phyloP scores from a whole-genome alignment of 2,888 invertebrate species.

The Rosalia funebris region DNA sequence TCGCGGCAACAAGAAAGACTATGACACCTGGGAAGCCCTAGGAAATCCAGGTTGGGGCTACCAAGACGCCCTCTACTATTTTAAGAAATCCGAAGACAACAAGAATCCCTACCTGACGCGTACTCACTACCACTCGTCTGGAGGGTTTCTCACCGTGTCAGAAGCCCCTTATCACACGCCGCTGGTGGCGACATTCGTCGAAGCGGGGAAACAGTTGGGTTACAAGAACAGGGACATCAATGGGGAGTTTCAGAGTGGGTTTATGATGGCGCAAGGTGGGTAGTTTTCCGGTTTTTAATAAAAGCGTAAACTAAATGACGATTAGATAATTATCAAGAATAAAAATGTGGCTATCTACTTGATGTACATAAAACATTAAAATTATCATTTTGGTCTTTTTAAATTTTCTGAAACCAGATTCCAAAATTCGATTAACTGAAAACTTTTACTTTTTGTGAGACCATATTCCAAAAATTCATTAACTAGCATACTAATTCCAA shows the following conservation, averaged over 20 bases:
- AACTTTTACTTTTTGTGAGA: too few species aligned
- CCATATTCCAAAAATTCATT: too few species aligned
- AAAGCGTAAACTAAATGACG: too few species aligned
- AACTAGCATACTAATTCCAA: too few species aligned
- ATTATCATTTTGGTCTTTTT: too few species aligned
- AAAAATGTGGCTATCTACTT: too few species aligned
- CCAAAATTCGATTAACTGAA: too few species aligned
- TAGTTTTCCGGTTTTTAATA: too few species aligned
- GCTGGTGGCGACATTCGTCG: slow-evolving; percentile 80
- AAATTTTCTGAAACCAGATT: too few species aligned
- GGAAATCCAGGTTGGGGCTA: slow-evolving; percentile 92
- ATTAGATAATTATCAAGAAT: too few species aligned
- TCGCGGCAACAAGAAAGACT: slow-evolving; percentile 88
- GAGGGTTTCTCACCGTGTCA: slow-evolving; percentile 84
- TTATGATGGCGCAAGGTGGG: slow-evolving; percentile 85
- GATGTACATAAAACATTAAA: too few species aligned
- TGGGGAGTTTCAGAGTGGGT: slow-evolving; percentile 86
- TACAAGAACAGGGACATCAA: slow-evolving; percentile 89
- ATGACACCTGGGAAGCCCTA: slow-evolving; percentile 86
- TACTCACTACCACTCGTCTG: slow-evolving; percentile 82
- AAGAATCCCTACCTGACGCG: slow-evolving; percentile 83
- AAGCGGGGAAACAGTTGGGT: slow-evolving; percentile 76
- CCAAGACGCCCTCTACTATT: slow-evolving; percentile 81
- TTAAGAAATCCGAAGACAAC: slow-evolving; percentile 92
- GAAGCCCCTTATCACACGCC: slow-evolving; percentile 91